Percentiles rank a stretch among this genome's conserved stretches.
Evolutionary conservation across 2,113 vertebrate genomes (phyloP).

Genomic region (Dasyornis broadbenti): DNA sequence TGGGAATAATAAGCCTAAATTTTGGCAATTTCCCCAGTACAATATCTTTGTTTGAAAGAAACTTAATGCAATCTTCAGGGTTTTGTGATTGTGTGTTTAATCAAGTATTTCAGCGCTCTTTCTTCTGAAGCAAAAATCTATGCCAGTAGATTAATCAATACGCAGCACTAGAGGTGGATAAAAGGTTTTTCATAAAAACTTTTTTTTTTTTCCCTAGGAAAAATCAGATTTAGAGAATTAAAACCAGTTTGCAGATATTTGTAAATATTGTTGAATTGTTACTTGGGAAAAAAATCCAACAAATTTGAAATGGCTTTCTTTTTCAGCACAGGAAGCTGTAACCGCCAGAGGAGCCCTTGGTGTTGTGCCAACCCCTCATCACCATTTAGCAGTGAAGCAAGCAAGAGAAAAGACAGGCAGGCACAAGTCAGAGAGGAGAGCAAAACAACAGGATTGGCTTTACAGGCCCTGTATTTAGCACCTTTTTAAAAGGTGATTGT

Average conservation of each 20-base stretch:
- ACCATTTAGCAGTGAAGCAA: not conserved
- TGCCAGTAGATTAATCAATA: slow-evolving; percentile 47
- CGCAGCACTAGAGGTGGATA: not conserved
- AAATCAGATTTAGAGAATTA: not conserved
- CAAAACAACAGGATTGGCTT: not conserved
- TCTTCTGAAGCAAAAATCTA: slow-evolving; percentile 58
- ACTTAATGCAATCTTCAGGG: not conserved
- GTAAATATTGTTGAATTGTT: not conserved
- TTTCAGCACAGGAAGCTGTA: not conserved
- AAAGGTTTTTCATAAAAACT: not conserved
- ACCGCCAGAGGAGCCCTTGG: not conserved
- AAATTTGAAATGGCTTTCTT: not conserved
- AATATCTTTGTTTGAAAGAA: not conserved
- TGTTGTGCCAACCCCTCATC: not conserved
- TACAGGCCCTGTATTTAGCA: not conserved
- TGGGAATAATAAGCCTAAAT: not conserved
- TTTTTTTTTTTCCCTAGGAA: not conserved
- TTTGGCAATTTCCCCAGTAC: not conserved
- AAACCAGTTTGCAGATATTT: not conserved
- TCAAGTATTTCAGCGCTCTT: slow-evolving; percentile 56
- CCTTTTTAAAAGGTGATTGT: not conserved
- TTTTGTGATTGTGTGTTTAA: not conserved
- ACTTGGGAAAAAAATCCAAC: not conserved
- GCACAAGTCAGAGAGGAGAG: not conserved
- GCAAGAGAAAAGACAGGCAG: not conserved